Evolutionary conservation across 1,140 invertebrate species (phyloP), one percentile per base, ranked within the genome.

Genomic region (Nymphalis io): DNA sequence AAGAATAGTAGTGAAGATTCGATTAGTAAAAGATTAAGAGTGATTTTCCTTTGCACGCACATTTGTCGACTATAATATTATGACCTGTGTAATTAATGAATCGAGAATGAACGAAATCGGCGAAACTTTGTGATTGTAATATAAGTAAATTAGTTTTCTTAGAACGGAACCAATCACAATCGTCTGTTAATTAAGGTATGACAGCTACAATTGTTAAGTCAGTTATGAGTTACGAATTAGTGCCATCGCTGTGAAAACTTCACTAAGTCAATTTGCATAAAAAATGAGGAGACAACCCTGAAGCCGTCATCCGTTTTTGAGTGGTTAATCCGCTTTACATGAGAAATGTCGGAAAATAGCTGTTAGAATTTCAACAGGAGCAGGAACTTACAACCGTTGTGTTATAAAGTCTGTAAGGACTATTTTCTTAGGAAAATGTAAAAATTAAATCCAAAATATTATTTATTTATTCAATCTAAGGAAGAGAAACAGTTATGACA

Each of bases 241-340:
- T 39, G 57, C 18, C 61, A 65, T 40, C 59, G 62, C 65, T 74
- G 53, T 69, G 61, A 73, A 72, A 81, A 79, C 72, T 51, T 51
- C 66, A 33, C 57, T 23, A 69, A 75, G 71, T 76, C 70, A 75
- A 79, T 76, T 70, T 76, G 68, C 74, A 73, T 81, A 81, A 79
- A 75, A 77, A 74, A 74, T 73, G 51, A 72, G 70, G 61, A 66
- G 73, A 67, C 72, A 78, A 68, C 72, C 67, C 65, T 72, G 40
- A 23, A 27, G 40, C 51, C 20, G 65, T 70, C 42, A 27, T 48
- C 48, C 16, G 62, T 68, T 69, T 73, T 75, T 79, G 63, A 78
- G 60, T 74, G 57, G 51, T 76, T 79, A 78, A 81, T 83, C 75
- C 71, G 61, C 67, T 83, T 81, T 79, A 66, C 62, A 72, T 71